phyloP scores from a whole-genome alignment of 1,140 invertebrate species.

The Medauroidea extradentata region DNA sequence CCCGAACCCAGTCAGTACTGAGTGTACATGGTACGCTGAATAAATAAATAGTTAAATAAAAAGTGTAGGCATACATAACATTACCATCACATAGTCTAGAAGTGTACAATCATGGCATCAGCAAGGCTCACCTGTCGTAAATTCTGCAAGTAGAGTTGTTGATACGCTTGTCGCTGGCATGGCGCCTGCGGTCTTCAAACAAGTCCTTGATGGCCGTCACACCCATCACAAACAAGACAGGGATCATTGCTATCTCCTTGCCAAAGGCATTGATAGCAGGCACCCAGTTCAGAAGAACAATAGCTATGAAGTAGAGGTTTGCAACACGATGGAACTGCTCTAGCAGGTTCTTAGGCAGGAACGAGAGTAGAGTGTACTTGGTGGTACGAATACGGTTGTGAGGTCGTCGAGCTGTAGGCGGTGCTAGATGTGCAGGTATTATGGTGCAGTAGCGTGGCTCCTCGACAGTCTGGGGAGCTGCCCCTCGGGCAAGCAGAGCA shows the following conservation, averaged over 20 bases:
- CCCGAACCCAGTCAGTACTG: no score
- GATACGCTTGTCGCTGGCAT: slow-evolving; percentile 86
- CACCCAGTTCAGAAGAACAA: slow-evolving; percentile 93
- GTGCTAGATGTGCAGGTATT: slow-evolving; percentile 77
- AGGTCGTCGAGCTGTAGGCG: slow-evolving; percentile 74
- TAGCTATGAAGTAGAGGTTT: slow-evolving; percentile 97
- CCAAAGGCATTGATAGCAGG: slow-evolving; percentile 92
- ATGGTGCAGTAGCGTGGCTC: slow-evolving; percentile 66
- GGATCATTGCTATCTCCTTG: slow-evolving; percentile 93
- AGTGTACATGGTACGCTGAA: no score
- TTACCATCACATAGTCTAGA: no score
- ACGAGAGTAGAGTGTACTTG: slow-evolving; percentile 91
- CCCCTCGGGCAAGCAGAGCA: slow-evolving; percentile 50
- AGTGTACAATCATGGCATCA: no score
- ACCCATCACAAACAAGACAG: slow-evolving; percentile 88
- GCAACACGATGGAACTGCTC: slow-evolving; percentile 98
- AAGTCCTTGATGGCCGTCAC: slow-evolving; percentile 97
- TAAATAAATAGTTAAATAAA: no score
- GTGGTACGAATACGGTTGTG: slow-evolving; percentile 87
- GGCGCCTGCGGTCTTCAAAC: slow-evolving; percentile 89
- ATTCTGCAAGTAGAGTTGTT: slow-evolving; percentile 90
- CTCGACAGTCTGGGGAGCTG: slow-evolving; percentile 40
- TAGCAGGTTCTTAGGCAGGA: slow-evolving; percentile 93
- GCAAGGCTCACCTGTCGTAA: slow-evolving; percentile 78
- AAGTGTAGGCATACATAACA: no score